Percentiles rank a stretch among this genome's conserved stretches.
Conservation (phyloP, 1,140 invertebrate species). For the Scaptodrosophila lebanonensis region DNA sequence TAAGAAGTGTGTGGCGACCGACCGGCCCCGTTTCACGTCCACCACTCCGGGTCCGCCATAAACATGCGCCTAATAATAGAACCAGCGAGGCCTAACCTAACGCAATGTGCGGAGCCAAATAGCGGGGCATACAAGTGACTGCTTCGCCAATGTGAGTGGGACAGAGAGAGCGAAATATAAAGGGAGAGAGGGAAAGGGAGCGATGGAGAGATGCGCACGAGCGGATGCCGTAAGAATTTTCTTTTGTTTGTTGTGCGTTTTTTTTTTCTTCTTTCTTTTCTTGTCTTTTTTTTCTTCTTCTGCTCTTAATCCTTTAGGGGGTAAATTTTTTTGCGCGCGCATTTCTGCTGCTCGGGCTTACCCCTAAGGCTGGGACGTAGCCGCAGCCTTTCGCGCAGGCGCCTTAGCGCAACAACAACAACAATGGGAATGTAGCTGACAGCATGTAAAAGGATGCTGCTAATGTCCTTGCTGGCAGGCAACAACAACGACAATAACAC, state of each 20-base stretch:
- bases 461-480: constrained; percentile 51
- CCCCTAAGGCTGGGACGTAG: too few relatives aligned
- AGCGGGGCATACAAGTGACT: too few relatives aligned
- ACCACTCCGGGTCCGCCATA: too few relatives aligned
- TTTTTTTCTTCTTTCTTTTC: constrained; percentile 8
- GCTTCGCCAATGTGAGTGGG: too few relatives aligned
- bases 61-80: constrained; percentile 44
- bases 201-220: constrained; percentile 12
- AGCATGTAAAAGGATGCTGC: constrained; percentile 70
- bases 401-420: constrained; percentile 37
- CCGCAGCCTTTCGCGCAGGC: constrained; percentile 20
- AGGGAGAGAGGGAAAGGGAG: constrained; percentile 23
- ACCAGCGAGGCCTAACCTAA: too few relatives aligned
- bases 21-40: constrained; percentile 6
- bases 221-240: constrained; percentile 41
- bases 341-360: constrained; percentile 19
- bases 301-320: too few relatives aligned
- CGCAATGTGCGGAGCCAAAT: not conserved
- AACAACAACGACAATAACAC: constrained; percentile 9
- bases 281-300: not conserved
- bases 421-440: not conserved
- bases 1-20: constrained; percentile 64
- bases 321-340: constrained; percentile 58
- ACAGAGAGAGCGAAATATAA: not conserved
- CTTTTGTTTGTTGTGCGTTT: constrained; percentile 1